Evolutionary conservation across 2,113 vertebrate species (phyloP).

Genomic region (Nothoprocta perdicaria): DNA sequence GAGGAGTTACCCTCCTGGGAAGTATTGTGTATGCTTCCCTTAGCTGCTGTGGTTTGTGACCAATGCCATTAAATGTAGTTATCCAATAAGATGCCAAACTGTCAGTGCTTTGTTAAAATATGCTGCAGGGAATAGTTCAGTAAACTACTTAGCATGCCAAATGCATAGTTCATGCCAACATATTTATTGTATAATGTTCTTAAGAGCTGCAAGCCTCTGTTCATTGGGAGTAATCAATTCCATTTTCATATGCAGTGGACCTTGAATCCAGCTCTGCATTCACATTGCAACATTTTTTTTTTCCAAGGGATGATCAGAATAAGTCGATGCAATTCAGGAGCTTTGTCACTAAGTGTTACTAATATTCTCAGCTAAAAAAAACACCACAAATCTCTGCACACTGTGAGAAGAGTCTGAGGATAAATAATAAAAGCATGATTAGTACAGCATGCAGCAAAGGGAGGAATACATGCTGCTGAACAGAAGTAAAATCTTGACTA

Average conservation of each 20-base stretch:
- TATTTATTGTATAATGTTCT: slow-evolving; percentile 59
- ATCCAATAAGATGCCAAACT: slow-evolving; percentile 61
- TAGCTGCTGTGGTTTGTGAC: slow-evolving; percentile 53
- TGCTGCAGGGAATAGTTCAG: slow-evolving; percentile 44
- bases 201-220: slow-evolving; percentile 49
- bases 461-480: not conserved
- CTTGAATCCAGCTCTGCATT: slow-evolving; percentile 48
- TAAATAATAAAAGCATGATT: slow-evolving; percentile 39
- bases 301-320: not conserved
- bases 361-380: slow-evolving; percentile 27
- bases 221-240: slow-evolving; percentile 62
- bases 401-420: slow-evolving; percentile 35
- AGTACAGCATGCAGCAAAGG: slow-evolving; percentile 15
- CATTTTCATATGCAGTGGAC: slow-evolving; percentile 55
- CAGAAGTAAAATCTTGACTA: slow-evolving; percentile 27
- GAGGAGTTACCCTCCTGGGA: not conserved
- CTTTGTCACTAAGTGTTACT: slow-evolving; percentile 21
- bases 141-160: slow-evolving; percentile 60
- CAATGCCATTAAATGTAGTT: slow-evolving; percentile 45
- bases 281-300: slow-evolving; percentile 43
- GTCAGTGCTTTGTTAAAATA: slow-evolving; percentile 70
- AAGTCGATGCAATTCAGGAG: not conserved
- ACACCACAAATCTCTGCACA: not conserved
- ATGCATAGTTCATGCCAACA: slow-evolving; percentile 28
- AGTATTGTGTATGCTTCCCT: slow-evolving; percentile 47